Evolutionary conservation across 2,888 invertebrate genomes (phyloP).

Genomic region (Agonopterix heracliana): DNA sequence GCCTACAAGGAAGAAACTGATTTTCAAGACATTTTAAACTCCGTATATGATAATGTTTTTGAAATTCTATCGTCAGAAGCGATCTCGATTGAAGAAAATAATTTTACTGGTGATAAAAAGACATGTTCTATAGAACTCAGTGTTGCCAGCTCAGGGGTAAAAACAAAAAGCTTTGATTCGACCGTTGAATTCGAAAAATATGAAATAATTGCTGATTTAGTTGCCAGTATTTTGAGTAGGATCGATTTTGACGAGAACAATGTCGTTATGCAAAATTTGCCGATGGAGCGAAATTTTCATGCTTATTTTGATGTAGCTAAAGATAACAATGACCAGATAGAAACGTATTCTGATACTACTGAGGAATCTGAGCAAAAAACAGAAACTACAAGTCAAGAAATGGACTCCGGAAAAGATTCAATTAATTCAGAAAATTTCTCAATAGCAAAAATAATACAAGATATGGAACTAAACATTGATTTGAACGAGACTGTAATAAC

Average conservation of each 20-base stretch:
- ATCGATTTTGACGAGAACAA: slow-evolving; percentile 27
- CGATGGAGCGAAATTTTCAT: slow-evolving; percentile 8
- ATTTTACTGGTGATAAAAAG: not conserved
- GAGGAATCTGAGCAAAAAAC: not conserved
- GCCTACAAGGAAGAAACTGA: slow-evolving; percentile 14
- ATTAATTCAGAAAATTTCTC: slow-evolving; percentile 2
- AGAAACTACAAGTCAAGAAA: not conserved
- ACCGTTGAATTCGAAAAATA: slow-evolving; percentile 62
- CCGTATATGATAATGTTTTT: slow-evolving; percentile 14
- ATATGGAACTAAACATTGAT: slow-evolving; percentile 19
- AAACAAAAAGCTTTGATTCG: slow-evolving; percentile 50
- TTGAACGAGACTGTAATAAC: slow-evolving; percentile 42
- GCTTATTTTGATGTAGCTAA: not conserved
- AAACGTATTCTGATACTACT: not conserved
- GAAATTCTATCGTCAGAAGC: slow-evolving; percentile 14
- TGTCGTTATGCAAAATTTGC: slow-evolving; percentile 6
- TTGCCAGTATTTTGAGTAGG: slow-evolving; percentile 37
- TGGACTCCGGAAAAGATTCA: not conserved
- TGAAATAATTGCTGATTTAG: slow-evolving; percentile 49
- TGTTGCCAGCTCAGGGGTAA: slow-evolving; percentile 33
- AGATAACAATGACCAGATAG: not conserved
- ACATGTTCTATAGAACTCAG: slow-evolving; percentile 18
- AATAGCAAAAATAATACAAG: slow-evolving; percentile 45
- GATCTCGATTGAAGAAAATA: slow-evolving; percentile 8
- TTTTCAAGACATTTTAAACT: slow-evolving; percentile 11